phyloP scores from a whole-genome alignment of 2,797 vertebrate genomes.

The Alfaro cultratus region DNA sequence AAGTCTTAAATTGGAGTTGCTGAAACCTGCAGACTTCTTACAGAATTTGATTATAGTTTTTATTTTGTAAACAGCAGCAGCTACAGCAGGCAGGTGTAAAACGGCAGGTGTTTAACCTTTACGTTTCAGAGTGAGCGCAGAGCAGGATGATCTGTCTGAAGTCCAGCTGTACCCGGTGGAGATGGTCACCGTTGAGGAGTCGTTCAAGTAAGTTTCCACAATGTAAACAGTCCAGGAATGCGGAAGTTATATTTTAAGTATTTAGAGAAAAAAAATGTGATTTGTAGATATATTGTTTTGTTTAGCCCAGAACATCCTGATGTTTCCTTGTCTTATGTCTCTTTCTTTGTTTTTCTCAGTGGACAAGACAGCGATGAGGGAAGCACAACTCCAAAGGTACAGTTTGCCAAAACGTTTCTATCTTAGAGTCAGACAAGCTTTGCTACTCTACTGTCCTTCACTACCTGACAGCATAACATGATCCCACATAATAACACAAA shows the following conservation, averaged over 20 bases:
- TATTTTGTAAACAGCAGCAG: not conserved
- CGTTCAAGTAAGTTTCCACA: conserved; percentile 80
- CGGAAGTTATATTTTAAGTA: not conserved
- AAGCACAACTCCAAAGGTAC: conserved; percentile 80
- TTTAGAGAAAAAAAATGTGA: not conserved
- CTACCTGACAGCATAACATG: not conserved
- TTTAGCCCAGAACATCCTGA: not conserved
- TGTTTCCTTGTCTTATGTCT: not conserved
- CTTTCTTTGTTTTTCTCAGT: conserved; percentile 65
- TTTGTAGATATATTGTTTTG: too few relatives aligned
- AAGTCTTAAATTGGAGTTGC: too few relatives aligned
- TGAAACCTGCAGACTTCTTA: not conserved
- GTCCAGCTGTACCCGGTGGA: conserved; percentile 84
- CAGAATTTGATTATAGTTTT: not conserved
- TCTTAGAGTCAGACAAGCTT: not conserved
- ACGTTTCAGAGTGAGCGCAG: conserved; percentile 76
- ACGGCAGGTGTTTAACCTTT: not conserved
- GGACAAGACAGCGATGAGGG: conserved; percentile 85
- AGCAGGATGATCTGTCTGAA: conserved; percentile 76
- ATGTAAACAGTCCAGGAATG: too few relatives aligned
- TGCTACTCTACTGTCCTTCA: not conserved
- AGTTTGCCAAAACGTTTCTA: conserved; percentile 47
- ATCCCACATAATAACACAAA: not conserved
- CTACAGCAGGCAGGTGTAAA: not conserved
- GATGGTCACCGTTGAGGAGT: conserved; percentile 77